Evolutionary conservation across 2,113 vertebrate genomes (phyloP).

Genomic region (Centropristis striata): DNA sequence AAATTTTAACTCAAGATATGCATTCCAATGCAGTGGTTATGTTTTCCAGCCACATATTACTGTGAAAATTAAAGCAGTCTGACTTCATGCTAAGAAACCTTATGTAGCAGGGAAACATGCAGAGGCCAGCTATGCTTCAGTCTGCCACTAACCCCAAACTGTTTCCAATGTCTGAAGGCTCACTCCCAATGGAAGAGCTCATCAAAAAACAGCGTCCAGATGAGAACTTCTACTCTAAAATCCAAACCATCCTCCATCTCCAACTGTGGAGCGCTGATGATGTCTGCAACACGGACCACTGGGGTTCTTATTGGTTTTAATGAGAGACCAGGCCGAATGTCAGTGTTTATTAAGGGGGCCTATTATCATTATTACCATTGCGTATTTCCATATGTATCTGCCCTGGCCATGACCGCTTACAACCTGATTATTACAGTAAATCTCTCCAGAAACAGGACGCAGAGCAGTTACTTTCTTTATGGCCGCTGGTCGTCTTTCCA

Average conservation of each 20-base stretch:
- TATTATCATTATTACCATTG: constrained; percentile 70
- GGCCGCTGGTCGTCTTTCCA: constrained; percentile 59
- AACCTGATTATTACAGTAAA: constrained; percentile 75
- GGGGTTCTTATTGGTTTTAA: constrained; percentile 41
- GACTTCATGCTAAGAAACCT: constrained; percentile 31
- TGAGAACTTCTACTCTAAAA: constrained; percentile 29
- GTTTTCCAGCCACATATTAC: constrained; percentile 35
- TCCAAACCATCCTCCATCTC: constrained; percentile 45
- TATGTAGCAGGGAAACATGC: constrained; percentile 33
- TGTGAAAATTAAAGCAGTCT: constrained; percentile 45
- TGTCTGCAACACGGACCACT: constrained; percentile 48
- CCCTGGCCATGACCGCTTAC: constrained; percentile 57
- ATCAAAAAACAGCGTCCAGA: constrained; percentile 25
- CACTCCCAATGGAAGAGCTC: constrained; percentile 33
- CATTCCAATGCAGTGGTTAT: constrained; percentile 10
- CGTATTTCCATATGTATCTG: constrained; percentile 71
- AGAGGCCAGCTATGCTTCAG: constrained; percentile 35
- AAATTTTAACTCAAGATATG: constrained; percentile 10
- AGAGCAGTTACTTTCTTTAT: constrained; percentile 65
- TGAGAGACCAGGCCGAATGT: constrained; percentile 49
- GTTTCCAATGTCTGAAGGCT: constrained; percentile 46
- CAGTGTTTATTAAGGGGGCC: constrained; percentile 64
- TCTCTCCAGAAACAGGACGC: constrained; percentile 58
- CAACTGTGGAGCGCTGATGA: constrained; percentile 45
- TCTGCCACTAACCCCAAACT: constrained; percentile 36